Evolutionary conservation across 2,797 vertebrate species (phyloP).

Genomic region (Dermochelys coriacea): DNA sequence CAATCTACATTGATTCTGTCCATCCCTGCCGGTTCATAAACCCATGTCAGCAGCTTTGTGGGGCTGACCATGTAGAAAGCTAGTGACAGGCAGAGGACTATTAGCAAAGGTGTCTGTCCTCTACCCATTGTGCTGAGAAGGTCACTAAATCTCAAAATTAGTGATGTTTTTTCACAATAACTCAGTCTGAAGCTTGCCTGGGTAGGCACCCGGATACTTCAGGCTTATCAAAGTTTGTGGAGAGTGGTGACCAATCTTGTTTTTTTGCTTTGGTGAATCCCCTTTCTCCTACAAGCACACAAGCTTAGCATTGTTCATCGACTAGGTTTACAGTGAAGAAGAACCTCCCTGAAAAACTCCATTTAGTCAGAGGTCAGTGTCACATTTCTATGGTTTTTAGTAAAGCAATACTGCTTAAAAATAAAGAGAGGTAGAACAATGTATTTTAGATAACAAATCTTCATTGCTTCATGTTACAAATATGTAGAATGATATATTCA

Average conservation of each 20-base stretch:
- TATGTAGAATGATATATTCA: not conserved
- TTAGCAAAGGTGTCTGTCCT: not conserved
- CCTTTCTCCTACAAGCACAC: not conserved
- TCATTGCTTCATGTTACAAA: not conserved
- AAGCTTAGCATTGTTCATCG: not conserved
- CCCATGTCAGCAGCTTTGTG: slow-evolving; percentile 10
- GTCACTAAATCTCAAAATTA: not conserved
- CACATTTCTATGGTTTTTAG: not conserved
- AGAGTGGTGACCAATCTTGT: not conserved
- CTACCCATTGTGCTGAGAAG: not conserved
- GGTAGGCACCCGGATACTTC: not conserved
- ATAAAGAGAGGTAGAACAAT: not conserved
- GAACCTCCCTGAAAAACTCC: not conserved
- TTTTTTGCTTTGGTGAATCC: not conserved
- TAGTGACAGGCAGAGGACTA: not conserved
- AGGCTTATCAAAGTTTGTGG: not conserved
- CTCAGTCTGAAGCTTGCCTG: not conserved
- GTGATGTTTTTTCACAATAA: not conserved
- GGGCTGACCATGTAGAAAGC: slow-evolving; percentile 16
- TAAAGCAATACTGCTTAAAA: not conserved
- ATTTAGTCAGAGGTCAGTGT: not conserved
- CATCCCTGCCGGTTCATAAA: slow-evolving; percentile 19
- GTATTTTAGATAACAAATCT: not conserved
- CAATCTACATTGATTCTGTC: not conserved
- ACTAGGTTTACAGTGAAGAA: not conserved